These are phyloP conservation scores for Thymallus thymallus DNA, from an alignment of 2,113 vertebrate species.

Conservation along the genomic window DNA sequence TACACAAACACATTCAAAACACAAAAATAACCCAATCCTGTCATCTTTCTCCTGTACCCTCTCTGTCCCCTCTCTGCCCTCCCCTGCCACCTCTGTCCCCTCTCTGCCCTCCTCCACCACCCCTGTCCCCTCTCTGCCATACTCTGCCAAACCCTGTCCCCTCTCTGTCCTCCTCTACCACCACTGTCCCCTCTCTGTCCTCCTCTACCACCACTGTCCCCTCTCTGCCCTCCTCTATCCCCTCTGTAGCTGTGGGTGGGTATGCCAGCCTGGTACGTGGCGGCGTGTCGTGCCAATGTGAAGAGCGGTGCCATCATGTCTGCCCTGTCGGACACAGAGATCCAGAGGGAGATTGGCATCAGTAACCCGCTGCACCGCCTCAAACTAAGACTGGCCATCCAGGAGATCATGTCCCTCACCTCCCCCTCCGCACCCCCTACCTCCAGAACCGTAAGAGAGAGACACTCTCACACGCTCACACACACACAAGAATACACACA, in stretches of 20 bases:
- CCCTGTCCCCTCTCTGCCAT: too few species aligned
- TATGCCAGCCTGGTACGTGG: slow-evolving; percentile 99
- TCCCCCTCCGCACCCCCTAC: slow-evolving; percentile 95
- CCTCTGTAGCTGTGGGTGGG: slow-evolving; percentile 91
- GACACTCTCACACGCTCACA: neutral
- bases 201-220: neutral
- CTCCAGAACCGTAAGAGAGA: slow-evolving; percentile 86
- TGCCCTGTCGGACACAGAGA: slow-evolving; percentile 94
- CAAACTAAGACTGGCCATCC: slow-evolving; percentile 93
- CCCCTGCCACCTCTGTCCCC: neutral
- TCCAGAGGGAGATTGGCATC: slow-evolving; percentile 96
- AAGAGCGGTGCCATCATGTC: slow-evolving; percentile 99
- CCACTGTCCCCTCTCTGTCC: neutral
- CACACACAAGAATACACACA: neutral
- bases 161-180: too few species aligned
- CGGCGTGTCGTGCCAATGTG: slow-evolving; percentile 94
- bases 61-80: neutral
- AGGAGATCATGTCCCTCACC: slow-evolving; percentile 97
- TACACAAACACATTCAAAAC: too few species aligned
- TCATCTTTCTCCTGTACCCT: too few species aligned
- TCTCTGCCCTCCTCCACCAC: neutral
- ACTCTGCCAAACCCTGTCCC: too few species aligned
- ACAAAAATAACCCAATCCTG: neutral
- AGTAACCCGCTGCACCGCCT: slow-evolving; percentile 94
- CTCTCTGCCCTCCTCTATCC: neutral